Base-by-base conservation (phyloP, 2,888 invertebrate genomes). In the Schizotus pectinicornis region DNA sequence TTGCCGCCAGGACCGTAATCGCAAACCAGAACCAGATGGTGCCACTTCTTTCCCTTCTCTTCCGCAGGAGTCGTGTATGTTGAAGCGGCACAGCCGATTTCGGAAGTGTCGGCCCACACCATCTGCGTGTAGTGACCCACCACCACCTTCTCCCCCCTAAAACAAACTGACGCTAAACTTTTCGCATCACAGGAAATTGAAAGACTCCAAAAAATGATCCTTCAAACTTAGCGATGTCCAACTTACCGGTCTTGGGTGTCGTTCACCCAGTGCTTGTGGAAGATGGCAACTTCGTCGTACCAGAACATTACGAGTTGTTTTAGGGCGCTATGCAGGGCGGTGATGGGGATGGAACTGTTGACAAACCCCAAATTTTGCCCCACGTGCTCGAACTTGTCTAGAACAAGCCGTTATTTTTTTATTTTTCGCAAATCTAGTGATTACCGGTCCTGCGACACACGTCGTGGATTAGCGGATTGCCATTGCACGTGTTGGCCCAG, bases 1-100 rank as follows among this genome's bases (percentile, higher is more conserved):
- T 78, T 78, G 12, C 78, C 79, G 9, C 76, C 77, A 3, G 78
- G 77, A 12, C 74, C 77, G 54, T 79, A 79, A 63, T 79, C 77
- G 49, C 79, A 79, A 5, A 73, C 77, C 11, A 78, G 67, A n/a
- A 77, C 43, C 3, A 76, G 50, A 46, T 74, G 69, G 59, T 77
- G 67, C 74, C 75, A 78, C 22, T 22, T 22, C 2, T 22, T 5
- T 34, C 56, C 68, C 13, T 38, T 46, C 0, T 50, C 43, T 2
- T 57, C 37, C 8, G 59, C 45, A 9, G 51, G 37, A 12, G 63
- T 52, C 9, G 73, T 73, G 59, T 76, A 79, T 36, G 67, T 73
- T 12, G 71, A 64, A 8, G 71, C 59, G 1, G 74, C 78, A 60
- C 79, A 79, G 14, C 79, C 79, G 32, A 79, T 59, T 39, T 72